Evolutionary conservation across 2,797 vertebrate genomes (phyloP).

Genomic region (Notolabrus celidotus): DNA sequence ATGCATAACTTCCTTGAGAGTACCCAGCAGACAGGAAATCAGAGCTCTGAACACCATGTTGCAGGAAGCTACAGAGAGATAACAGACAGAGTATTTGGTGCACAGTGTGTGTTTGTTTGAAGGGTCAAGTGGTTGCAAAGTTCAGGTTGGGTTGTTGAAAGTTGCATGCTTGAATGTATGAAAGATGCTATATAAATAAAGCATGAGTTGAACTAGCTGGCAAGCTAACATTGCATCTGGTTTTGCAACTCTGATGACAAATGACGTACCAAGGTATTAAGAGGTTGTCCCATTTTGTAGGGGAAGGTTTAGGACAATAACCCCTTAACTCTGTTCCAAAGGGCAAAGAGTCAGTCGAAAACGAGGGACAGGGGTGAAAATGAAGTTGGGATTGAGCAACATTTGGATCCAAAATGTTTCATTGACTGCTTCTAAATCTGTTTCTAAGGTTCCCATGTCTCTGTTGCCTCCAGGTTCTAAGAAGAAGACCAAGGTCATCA

Average conservation of each 20-base stretch:
- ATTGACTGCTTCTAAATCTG: background rate
- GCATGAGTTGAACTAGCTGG: too few relatives aligned
- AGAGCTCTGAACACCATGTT: slow-evolving; percentile 54
- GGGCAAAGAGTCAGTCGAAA: too few relatives aligned
- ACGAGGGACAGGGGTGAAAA: too few relatives aligned
- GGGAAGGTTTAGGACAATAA: too few relatives aligned
- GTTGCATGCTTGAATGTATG: too few relatives aligned
- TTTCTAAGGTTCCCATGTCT: background rate
- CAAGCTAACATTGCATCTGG: too few relatives aligned
- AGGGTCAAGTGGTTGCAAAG: background rate
- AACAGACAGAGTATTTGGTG: slow-evolving; percentile 19
- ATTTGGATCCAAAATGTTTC: background rate
- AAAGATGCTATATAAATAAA: too few relatives aligned
- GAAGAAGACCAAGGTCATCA: slow-evolving; percentile 96
- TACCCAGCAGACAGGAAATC: slow-evolving; percentile 58
- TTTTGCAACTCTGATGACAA: too few relatives aligned
- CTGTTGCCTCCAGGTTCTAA: slow-evolving; percentile 87
- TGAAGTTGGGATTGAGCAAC: too few relatives aligned
- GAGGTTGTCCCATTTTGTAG: too few relatives aligned
- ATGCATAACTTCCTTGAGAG: slow-evolving; percentile 41
- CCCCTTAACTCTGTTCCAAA: too few relatives aligned
- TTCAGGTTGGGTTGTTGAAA: background rate
- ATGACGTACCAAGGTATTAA: too few relatives aligned
- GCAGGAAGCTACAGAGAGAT: slow-evolving; percentile 66
- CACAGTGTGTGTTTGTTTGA: background rate